These are phyloP conservation scores for Sebastes vulpes DNA, from an alignment of 2,797 vertebrate species.

Conservation along the genomic window DNA sequence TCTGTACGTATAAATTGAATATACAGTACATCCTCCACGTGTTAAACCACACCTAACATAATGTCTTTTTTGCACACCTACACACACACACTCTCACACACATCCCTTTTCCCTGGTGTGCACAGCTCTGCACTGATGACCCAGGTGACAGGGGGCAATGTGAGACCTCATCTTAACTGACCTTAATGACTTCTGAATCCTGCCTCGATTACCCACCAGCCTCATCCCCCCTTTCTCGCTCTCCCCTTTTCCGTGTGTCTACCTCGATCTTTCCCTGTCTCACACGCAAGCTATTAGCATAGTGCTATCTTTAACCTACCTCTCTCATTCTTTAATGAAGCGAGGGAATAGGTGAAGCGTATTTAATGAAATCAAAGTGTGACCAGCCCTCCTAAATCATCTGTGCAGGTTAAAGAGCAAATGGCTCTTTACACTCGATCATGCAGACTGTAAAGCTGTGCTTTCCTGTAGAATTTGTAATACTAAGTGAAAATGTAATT, in stretches of 20 bases:
- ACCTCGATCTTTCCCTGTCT: constrained; percentile 45
- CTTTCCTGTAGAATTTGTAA: neutral
- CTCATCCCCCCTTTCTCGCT: neutral
- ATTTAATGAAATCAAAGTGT: constrained; percentile 73
- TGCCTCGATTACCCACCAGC: constrained; percentile 19
- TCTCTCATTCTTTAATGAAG: constrained; percentile 77
- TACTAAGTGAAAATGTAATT: neutral
- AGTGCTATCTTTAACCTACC: constrained; percentile 73
- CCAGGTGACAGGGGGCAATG: constrained; percentile 33
- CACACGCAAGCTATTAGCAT: constrained; percentile 65
- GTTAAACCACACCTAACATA: neutral
- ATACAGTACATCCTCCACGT: neutral
- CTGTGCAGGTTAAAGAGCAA: constrained; percentile 63
- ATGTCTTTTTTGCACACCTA: neutral
- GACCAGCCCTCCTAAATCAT: constrained; percentile 60
- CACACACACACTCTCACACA: neutral
- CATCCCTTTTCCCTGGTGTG: constrained; percentile 6
- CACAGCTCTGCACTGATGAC: constrained; percentile 40
- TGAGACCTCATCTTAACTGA: constrained; percentile 60
- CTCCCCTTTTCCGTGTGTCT: constrained; percentile 9
- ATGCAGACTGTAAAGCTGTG: constrained; percentile 13
- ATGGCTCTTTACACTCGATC: constrained; percentile 43
- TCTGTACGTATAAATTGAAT: neutral
- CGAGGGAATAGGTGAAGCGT: constrained; percentile 70
- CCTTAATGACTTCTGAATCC: constrained; percentile 64